Evolutionary conservation across 2,888 invertebrate genomes (phyloP), one percentile per base, ranked within the genome.

Genomic region (Eilema caniola): DNA sequence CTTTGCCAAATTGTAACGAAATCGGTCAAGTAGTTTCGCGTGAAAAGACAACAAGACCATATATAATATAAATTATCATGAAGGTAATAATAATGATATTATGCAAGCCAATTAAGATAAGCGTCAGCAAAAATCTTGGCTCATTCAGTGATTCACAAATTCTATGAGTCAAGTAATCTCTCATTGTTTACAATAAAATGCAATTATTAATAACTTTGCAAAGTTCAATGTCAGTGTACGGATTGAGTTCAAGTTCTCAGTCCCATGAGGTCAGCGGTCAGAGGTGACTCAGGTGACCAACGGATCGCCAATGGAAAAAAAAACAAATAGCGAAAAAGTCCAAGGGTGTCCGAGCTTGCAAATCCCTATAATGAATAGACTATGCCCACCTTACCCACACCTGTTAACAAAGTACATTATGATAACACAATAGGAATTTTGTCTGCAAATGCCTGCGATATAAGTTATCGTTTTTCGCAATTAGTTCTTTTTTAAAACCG

Each of bases 281-380:
- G 89, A 90, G 94, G 94, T 95, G 94, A 93, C 91, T 93, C 95
- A 95, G 94, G 94, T 95, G 94, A 93, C 91, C 93, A 95, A 95
- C 95, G 93, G 93, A 86, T 83, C 79, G 89, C 87, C 79, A 89
- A 88, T 83, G 70, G 74, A 62, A 79, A 53, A 47, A 37, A 41
- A 41, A 47, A 53, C 20, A n/a, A 53, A 53, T 53, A 10, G 53
- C n/a, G n/a, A 53, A 53, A 47, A 53, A 72, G 72, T 75, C 74
- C 82, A 66, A 81, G 25, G 66, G 66, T 24, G 37, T 66, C 33
- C 62, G 33, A 63, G 37, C 72, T 83, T 74, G 83, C 82, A 69
- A 84, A 86, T 82, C 81, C 80, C 77, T 83, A 78, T 71, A 70
- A 56, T 60, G 23, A 53, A 64, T 64, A 28, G 64, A 64, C 64